Evolutionary conservation across 2,797 vertebrate genomes (phyloP).

Genomic region (Amblyraja radiata): DNA sequence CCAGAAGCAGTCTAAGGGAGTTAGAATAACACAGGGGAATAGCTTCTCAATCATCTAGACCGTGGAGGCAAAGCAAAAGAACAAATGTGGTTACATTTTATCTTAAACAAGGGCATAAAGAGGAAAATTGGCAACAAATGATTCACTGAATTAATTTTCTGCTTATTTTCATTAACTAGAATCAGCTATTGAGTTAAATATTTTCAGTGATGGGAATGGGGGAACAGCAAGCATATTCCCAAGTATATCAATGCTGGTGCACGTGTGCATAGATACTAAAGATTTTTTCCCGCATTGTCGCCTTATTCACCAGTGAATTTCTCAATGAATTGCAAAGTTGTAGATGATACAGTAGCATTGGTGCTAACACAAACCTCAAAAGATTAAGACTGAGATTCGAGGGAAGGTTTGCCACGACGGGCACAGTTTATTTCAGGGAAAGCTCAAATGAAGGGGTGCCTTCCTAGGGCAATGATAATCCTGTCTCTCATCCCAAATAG

Average conservation of each 20-base stretch:
- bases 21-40: slow-evolving; percentile 96
- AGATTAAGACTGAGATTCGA: background rate
- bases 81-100: background rate
- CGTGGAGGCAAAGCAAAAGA: slow-evolving; percentile 35
- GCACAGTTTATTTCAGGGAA: background rate
- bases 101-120: background rate
- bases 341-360: background rate
- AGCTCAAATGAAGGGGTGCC: background rate
- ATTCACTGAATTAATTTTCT: background rate
- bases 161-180: background rate
- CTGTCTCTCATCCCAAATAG: background rate
- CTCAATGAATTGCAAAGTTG: background rate
- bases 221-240: background rate
- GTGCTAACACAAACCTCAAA: background rate
- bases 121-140: background rate
- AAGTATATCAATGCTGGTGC: background rate
- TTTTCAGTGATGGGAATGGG: background rate
- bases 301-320: background rate
- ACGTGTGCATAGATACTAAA: background rate
- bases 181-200: background rate
- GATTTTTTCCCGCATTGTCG: background rate
- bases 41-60: slow-evolving; percentile 96
- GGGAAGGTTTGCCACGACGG: background rate
- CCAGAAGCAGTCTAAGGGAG: slow-evolving; percentile 97
- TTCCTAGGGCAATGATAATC: background rate